Base-by-base conservation (phyloP, 2,797 vertebrate genomes). In the Pampus argenteus region DNA sequence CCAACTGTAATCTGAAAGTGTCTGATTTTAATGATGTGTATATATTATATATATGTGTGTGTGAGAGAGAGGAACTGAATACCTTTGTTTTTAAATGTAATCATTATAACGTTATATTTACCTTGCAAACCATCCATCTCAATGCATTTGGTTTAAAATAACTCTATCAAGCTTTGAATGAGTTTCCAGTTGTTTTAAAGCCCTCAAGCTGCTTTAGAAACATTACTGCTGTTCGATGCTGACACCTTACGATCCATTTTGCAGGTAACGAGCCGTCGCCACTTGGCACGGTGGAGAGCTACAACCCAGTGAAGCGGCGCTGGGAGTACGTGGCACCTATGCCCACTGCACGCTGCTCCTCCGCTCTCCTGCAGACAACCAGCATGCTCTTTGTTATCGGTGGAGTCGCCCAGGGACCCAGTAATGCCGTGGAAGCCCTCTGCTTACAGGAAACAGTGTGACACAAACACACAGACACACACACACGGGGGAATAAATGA, bases 381-480 rank as follows among this genome's bases (percentile, higher is more conserved):
- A 87, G 89, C 83, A 93, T 96, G 92, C 94, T 99, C 52, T 96
- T 97, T 44, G 78, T 98, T 72, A 96, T 99, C 0, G 98, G 97
- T 0, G 98, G 98, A 18, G 98, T 99, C 38, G 94, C 96, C n/a
- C 97, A 99, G 88, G 97, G 96, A 67, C 98, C 98, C 88, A 98
- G 97, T 72, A 90, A 94, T 0, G 96, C 96, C 0, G 96, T 98
- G 17, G 98, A 99, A 88, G 96, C 95, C 10, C 94, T 99, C 59
- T 96, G 96, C 88, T 86, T 97, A 66, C 93, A 92, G 8, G 97
- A 98, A 74, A 94, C 90, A 1, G 93, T 95, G 86, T 99, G 96
- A 99, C 63, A 62, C 50, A 42, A 1, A n/a, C 44, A 57, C 36
- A 51, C 38, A 50, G 20, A 31, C 60, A 18, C 8, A 54, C 51